phyloP scores from a whole-genome alignment of 2,888 invertebrate species.

The Stenodema calcarata region DNA sequence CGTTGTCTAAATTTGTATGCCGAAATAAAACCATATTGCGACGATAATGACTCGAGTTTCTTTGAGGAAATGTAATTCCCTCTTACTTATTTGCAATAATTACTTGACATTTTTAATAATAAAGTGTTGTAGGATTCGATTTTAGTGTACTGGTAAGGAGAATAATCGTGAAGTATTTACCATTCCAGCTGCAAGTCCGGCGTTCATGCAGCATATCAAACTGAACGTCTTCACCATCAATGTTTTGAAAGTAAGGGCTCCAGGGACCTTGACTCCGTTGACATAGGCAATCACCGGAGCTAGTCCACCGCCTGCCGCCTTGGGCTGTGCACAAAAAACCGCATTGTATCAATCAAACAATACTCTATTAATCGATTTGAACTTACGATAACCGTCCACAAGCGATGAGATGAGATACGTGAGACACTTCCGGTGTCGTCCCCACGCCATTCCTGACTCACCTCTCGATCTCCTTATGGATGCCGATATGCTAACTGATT shows the following conservation, averaged over 20 bases:
- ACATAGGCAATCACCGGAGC: constrained; percentile 70
- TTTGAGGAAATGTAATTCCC: too few species aligned
- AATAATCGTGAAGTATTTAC: constrained; percentile 58
- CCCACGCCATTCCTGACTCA: neutral
- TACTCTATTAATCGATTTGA: constrained; percentile 9
- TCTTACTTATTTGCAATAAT: too few species aligned
- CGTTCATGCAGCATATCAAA: constrained; percentile 66
- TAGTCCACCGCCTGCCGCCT: constrained; percentile 69
- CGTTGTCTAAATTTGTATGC: too few species aligned
- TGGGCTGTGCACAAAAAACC: constrained; percentile 61
- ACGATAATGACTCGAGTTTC: too few species aligned
- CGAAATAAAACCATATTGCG: too few species aligned
- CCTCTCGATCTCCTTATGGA: too few species aligned
- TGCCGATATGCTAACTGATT: too few species aligned
- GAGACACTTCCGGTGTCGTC: neutral
- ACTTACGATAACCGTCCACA: neutral
- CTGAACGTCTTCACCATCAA: constrained; percentile 66
- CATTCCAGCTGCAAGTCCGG: constrained; percentile 69
- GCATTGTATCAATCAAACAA: constrained; percentile 32
- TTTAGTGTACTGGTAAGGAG: too few species aligned
- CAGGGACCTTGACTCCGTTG: constrained; percentile 68
- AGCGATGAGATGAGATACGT: neutral
- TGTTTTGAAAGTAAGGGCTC: constrained; percentile 66
- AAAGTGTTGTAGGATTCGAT: too few species aligned
- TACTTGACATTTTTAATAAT: constrained; percentile 66